Evolutionary conservation across 2,797 vertebrate genomes (phyloP), one percentile per base, ranked within the genome.

Genomic region (Ctenochaetus hawaiiensis): DNA sequence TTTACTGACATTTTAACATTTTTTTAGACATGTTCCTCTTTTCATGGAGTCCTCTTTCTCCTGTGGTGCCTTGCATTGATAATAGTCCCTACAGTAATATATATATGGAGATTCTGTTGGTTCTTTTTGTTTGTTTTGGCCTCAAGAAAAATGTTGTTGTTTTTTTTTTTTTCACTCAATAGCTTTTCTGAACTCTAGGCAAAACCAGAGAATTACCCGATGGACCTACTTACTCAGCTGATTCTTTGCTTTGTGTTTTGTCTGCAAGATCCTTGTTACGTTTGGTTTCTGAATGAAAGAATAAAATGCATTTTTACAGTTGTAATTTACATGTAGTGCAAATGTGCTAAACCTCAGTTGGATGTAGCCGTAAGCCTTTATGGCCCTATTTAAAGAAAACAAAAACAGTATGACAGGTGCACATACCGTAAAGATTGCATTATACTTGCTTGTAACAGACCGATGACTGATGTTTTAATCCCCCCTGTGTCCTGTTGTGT

Each of bases 31-130:
- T 88, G 72, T 90, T 86, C 75, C 88, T 90, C 84, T 89, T 85
- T 89, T 89, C 87, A 89, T 71, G 80, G 91, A 93, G 90, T 90
- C 79, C 80, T 86, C 73, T 84, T 87, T 94, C 92, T 95, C 92
- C 93, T 93, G 94, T 94, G 94, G 95, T 96, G 95, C 95, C 95
- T 96, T 96, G 94, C 92, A 90, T 94, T 94, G 91, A 92, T 89
- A 88, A 86, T 88, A 92, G 89, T 91, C 91, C 91, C 90, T 88
- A 94, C 91, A 93, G 91, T 95, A 92, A 94, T 94, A 92, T 92
- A 92, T 92, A 90, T 89, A 89, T 88, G 84, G 69, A 90, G 79
- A 91, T 87, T 86, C 60, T 81, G 79, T 86, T 80, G 59, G 56
- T 78, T 72, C 82, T 65, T 75, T 67, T 67, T 57, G 61, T 65